These are phyloP conservation scores for Ethmia dodecea DNA, from an alignment of 2,888 invertebrate species.

Conservation along the genomic window DNA sequence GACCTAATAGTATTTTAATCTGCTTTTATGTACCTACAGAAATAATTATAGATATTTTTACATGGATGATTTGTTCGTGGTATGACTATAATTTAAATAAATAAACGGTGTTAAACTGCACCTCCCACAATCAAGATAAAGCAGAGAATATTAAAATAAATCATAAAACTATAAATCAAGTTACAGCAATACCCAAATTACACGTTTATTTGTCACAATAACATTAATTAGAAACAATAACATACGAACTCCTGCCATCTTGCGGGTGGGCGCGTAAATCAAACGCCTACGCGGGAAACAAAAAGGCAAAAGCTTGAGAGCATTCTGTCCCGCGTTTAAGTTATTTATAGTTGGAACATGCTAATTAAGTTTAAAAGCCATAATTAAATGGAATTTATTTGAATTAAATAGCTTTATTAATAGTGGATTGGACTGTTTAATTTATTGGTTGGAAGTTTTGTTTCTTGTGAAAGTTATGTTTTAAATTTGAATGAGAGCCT, in stretches of 20 bases:
- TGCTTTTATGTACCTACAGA: no score
- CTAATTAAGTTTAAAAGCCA: slow-evolving; percentile 24
- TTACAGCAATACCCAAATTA: not conserved
- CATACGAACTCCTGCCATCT: slow-evolving; percentile 21
- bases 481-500: no score
- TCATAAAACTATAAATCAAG: not conserved
- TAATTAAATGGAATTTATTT: slow-evolving; percentile 26
- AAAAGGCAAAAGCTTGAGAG: slow-evolving; percentile 9
- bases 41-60: no score
- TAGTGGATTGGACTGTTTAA: no score
- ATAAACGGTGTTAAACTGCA: no score
- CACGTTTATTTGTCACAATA: not conserved
- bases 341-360: slow-evolving; percentile 27
- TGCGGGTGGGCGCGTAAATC: slow-evolving; percentile 36
- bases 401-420: slow-evolving; percentile 21
- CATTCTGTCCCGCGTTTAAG: slow-evolving; percentile 14
- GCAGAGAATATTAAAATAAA: no score
- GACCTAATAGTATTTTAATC: no score
- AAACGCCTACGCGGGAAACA: slow-evolving; percentile 29
- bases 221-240: not conserved
- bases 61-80: no score
- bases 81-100: no score
- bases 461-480: no score
- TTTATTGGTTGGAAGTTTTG: no score
- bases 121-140: no score